phyloP scores from a whole-genome alignment of 2,797 vertebrate species.

The Emydoidea blandingii region DNA sequence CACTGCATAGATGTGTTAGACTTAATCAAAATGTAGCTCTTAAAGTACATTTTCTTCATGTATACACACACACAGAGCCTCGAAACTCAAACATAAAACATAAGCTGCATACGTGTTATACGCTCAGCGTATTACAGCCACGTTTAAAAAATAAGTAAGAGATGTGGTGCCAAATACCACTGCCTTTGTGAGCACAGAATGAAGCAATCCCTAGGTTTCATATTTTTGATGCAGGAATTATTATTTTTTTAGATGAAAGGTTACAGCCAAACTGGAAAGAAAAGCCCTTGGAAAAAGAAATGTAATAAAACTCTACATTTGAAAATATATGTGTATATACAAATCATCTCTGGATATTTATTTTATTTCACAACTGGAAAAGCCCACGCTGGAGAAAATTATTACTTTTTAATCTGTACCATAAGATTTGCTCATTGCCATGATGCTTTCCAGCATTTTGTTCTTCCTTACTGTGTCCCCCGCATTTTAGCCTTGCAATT shows the following conservation, averaged over 20 bases:
- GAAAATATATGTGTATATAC: slow-evolving; percentile 53
- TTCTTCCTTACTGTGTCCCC: background rate
- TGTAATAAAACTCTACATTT: slow-evolving; percentile 45
- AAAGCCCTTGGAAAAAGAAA: slow-evolving; percentile 57
- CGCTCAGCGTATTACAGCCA: background rate
- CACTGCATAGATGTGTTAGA: background rate
- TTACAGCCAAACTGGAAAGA: slow-evolving; percentile 64
- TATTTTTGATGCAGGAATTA: slow-evolving; percentile 39
- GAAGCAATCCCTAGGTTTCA: slow-evolving; percentile 1
- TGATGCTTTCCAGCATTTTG: slow-evolving; percentile 51
- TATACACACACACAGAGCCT: background rate
- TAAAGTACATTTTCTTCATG: background rate
- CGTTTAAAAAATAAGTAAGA: background rate
- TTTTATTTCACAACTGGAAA: slow-evolving; percentile 23
- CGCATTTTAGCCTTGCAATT: background rate
- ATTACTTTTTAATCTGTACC: slow-evolving; percentile 66
- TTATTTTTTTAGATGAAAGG: slow-evolving; percentile 22
- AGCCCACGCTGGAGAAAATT: slow-evolving; percentile 35
- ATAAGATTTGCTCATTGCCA: slow-evolving; percentile 17
- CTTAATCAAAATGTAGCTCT: background rate
- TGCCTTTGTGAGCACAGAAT: background rate
- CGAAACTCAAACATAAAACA: background rate
- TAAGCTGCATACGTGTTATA: background rate
- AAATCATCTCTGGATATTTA: slow-evolving; percentile 47
- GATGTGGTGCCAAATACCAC: slow-evolving; percentile 39